A percentile compares a stretch with the other conserved stretches of the same genome.
Conservation (phyloP, 2,113 vertebrate genomes). For the Coreoperca whiteheadi region DNA sequence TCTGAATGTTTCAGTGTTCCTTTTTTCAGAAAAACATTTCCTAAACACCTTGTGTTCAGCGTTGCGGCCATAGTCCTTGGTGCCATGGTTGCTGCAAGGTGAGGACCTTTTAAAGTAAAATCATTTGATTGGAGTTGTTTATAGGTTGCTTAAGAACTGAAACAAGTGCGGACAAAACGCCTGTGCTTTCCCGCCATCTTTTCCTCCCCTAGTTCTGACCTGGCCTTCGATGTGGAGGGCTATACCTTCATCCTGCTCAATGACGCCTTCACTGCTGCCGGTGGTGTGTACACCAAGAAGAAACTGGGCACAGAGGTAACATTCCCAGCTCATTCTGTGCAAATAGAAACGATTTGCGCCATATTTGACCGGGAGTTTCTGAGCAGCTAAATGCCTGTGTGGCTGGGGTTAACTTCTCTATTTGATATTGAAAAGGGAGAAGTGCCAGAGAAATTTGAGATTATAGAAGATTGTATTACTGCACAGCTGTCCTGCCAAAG, state of each 20-base stretch:
- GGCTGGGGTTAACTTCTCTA: neutral
- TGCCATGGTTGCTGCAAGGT: conserved; percentile 93
- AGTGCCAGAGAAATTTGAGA: neutral
- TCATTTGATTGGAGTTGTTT: neutral
- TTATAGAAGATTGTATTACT: neutral
- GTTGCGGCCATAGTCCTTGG: conserved; percentile 89
- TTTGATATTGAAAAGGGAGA: neutral
- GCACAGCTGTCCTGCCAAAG: neutral
- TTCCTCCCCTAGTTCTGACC: conserved; percentile 86
- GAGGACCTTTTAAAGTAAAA: conserved; percentile 23
- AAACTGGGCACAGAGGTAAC: conserved; percentile 91
- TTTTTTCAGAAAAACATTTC: conserved; percentile 87
- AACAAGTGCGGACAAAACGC: neutral
- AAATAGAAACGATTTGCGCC: neutral
- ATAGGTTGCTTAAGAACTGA: neutral
- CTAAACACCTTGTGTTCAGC: conserved; percentile 83
- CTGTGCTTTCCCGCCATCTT: neutral
- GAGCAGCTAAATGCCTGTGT: neutral
- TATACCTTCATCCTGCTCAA: conserved; percentile 92
- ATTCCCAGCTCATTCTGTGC: neutral
- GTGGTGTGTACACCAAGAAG: conserved; percentile 92
- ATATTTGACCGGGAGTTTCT: neutral
- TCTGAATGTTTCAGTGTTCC: conserved; percentile 10
- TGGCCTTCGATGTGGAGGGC: conserved; percentile 90
- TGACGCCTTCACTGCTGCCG: conserved; percentile 92